Conservation (phyloP, 2,113 vertebrate genomes). For the Plectropomus leopardus region DNA sequence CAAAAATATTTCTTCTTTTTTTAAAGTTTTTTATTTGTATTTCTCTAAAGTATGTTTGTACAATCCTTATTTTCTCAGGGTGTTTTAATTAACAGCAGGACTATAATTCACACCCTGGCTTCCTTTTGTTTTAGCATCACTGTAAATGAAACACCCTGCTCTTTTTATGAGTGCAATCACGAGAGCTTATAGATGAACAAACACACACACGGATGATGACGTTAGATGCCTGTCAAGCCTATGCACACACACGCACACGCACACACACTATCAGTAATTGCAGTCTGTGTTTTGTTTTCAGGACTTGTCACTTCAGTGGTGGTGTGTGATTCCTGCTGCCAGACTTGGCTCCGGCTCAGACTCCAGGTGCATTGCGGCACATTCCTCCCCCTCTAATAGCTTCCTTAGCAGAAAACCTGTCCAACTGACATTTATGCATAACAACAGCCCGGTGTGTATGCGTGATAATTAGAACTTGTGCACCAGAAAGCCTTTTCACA, state of each 20-base stretch:
- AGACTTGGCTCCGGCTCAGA: slow-evolving; percentile 49
- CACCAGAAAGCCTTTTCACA: slow-evolving; percentile 58
- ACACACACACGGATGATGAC: neutral
- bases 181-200: neutral
- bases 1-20: neutral
- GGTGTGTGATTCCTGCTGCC: slow-evolving; percentile 21
- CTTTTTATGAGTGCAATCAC: neutral
- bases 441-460: slow-evolving; percentile 56
- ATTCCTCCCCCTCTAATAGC: slow-evolving; percentile 48
- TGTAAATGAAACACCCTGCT: neutral
- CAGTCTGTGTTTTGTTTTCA: neutral
- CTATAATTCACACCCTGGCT: neutral
- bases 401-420: slow-evolving; percentile 43
- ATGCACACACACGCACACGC: neutral
- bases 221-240: neutral
- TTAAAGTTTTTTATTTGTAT: neutral
- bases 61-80: neutral
- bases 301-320: neutral
- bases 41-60: neutral
- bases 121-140: neutral
- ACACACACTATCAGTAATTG: neutral
- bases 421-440: slow-evolving; percentile 68
- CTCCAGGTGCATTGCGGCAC: slow-evolving; percentile 62
- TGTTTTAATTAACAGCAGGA: neutral
- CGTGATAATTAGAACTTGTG: slow-evolving; percentile 72